These are phyloP conservation scores for Pentalonia nigronervosa DNA, from an alignment of 1,140 invertebrate genomes.

Conservation along the genomic window DNA sequence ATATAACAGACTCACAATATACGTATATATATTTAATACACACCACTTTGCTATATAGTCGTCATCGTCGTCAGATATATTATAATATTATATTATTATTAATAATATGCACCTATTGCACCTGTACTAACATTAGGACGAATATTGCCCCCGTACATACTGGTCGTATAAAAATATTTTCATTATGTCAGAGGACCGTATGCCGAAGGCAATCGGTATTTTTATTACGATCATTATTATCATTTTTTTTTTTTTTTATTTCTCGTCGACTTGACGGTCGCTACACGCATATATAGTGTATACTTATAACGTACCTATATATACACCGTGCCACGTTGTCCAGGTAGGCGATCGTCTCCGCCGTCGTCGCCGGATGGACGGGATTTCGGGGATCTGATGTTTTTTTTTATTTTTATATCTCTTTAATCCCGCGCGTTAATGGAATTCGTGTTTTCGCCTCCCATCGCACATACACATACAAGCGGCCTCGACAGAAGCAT, in stretches of 20 bases:
- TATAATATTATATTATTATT: background rate
- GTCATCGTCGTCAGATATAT: background rate
- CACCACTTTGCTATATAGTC: background rate
- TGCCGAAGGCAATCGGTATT: constrained; percentile 7
- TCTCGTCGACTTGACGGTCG: background rate
- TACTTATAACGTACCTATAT: background rate
- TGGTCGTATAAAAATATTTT: background rate
- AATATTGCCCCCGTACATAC: background rate
- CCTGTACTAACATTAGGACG: background rate
- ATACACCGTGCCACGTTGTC: background rate
- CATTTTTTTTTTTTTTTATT: constrained; percentile 26
- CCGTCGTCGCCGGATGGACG: background rate
- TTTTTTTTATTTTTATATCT: constrained; percentile 9
- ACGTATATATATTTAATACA: background rate
- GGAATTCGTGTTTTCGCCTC: constrained; percentile 52
- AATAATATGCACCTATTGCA: background rate
- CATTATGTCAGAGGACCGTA: constrained; percentile 2
- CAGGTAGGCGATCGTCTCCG: constrained; percentile 36
- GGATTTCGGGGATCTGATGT: constrained; percentile 26
- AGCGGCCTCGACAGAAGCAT: background rate
- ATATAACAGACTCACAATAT: background rate
- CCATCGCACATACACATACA: background rate
- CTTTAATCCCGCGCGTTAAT: constrained; percentile 40
- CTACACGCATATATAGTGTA: background rate
- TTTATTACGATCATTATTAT: constrained; percentile 39